phyloP scores from a whole-genome alignment of 2,888 invertebrate species.

The Drosophila helvetica region DNA sequence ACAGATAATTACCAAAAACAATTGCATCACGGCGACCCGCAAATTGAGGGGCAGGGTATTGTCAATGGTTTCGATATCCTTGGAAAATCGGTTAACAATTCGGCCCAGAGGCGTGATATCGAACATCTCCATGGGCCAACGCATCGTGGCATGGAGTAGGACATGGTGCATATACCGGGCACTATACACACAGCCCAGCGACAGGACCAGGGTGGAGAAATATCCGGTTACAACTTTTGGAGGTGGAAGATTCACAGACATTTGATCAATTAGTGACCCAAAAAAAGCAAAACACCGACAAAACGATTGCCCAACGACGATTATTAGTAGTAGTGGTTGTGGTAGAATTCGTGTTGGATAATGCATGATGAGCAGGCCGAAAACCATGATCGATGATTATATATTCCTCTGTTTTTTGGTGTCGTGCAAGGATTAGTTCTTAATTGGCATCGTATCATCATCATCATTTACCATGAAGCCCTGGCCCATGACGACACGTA shows the following conservation, averaged over 20 bases:
- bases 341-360: not conserved
- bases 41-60: constrained; percentile 84
- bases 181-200: constrained; percentile 85
- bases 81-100: constrained; percentile 88
- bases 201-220: constrained; percentile 81
- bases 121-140: constrained; percentile 90
- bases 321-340: not conserved
- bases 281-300: constrained; percentile 1
- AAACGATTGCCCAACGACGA: constrained; percentile 13
- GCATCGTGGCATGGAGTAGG: constrained; percentile 87
- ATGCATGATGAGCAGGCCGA: constrained; percentile 14
- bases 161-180: constrained; percentile 86
- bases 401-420: not conserved
- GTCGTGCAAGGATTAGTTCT: constrained; percentile 18
- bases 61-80: constrained; percentile 86
- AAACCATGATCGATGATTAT: constrained; percentile 14
- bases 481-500: constrained; percentile 83
- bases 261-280: constrained; percentile 7
- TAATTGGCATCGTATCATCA: not conserved
- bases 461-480: constrained; percentile 83
- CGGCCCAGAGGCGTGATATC: constrained; percentile 91
- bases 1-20: constrained; percentile 83
- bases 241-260: not conserved
- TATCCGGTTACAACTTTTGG: constrained; percentile 80
- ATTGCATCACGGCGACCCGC: constrained; percentile 81